Percentiles rank a stretch among this genome's conserved stretches.
Evolutionary conservation across 2,797 vertebrate genomes (phyloP).

Genomic region (Alcedo atthis): DNA sequence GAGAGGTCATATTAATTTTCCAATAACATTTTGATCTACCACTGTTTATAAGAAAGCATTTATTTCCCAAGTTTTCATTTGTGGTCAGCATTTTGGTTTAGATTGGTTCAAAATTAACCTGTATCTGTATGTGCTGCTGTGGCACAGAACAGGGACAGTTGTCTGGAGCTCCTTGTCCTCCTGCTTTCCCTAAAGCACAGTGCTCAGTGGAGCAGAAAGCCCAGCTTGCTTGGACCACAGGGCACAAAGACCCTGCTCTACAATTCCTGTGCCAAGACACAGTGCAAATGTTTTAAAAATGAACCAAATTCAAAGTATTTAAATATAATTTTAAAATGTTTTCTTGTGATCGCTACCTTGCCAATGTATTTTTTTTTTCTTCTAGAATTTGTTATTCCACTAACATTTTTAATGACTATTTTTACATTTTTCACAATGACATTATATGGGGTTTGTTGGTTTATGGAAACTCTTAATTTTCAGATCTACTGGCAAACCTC

Average conservation of each 20-base stretch:
- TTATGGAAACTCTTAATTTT: neutral
- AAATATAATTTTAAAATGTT: neutral
- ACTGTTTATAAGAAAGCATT: neutral
- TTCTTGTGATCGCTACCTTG: neutral
- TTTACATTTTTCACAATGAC: neutral
- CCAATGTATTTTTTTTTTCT: neutral
- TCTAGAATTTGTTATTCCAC: neutral
- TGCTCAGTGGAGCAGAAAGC: neutral
- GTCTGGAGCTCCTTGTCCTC: neutral
- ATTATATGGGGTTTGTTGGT: accelerated
- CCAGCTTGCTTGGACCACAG: no score
- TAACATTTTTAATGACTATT: neutral
- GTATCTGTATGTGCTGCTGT: neutral
- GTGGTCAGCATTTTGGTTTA: neutral
- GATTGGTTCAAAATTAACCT: neutral
- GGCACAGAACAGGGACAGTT: neutral
- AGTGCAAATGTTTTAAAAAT: neutral
- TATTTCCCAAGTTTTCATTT: neutral
- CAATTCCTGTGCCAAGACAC: neutral
- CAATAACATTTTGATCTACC: neutral
- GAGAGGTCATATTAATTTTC: neutral
- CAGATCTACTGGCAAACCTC: neutral
- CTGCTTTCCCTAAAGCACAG: neutral
- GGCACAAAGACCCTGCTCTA: neutral
- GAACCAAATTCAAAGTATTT: neutral